These are phyloP conservation scores for Ianthella basta DNA, from an alignment of 37 sponge, comb jelly and placozoan species.

Conservation along the genomic window DNA sequence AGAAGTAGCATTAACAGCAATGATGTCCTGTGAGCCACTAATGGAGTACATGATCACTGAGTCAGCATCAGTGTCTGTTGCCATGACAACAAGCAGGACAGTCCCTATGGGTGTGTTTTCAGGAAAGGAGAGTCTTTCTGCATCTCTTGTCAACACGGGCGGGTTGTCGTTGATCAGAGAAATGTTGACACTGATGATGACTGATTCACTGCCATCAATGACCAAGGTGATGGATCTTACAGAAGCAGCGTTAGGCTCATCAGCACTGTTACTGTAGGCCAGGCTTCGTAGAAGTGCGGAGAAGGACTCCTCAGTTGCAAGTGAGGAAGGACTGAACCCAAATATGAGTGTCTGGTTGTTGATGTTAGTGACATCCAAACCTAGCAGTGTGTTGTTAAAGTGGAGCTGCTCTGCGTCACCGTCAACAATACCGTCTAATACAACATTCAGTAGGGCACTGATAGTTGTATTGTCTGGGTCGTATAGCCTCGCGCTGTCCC, in stretches of 20 bases:
- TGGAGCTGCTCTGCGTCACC: constrained; percentile 25
- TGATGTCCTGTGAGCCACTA: not conserved
- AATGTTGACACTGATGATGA: not conserved
- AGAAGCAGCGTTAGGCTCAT: constrained; percentile 34
- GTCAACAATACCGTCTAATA: constrained; percentile 35
- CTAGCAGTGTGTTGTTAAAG: not conserved
- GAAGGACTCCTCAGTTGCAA: constrained; percentile 37
- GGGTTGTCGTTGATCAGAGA: constrained; percentile 63
- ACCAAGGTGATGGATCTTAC: constrained; percentile 33
- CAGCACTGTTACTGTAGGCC: constrained; percentile 55
- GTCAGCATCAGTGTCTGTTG: constrained; percentile 53
- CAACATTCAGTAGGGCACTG: constrained; percentile 18
- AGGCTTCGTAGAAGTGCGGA: constrained; percentile 29
- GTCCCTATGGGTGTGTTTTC: constrained; percentile 46
- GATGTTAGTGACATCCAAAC: not conserved
- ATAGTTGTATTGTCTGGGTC: constrained; percentile 59
- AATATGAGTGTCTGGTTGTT: constrained; percentile 10
- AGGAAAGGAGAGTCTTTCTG: not conserved
- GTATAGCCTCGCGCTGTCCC: not conserved
- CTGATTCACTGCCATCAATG: constrained; percentile 40
- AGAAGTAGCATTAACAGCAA: constrained; percentile 30
- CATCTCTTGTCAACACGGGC: constrained; percentile 35
- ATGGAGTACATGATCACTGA: constrained; percentile 14
- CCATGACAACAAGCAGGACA: constrained; percentile 36
- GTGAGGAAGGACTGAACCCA: constrained; percentile 11